Evolutionary conservation across 2,888 invertebrate species (phyloP).

Genomic region (Lathronympha strigana): DNA sequence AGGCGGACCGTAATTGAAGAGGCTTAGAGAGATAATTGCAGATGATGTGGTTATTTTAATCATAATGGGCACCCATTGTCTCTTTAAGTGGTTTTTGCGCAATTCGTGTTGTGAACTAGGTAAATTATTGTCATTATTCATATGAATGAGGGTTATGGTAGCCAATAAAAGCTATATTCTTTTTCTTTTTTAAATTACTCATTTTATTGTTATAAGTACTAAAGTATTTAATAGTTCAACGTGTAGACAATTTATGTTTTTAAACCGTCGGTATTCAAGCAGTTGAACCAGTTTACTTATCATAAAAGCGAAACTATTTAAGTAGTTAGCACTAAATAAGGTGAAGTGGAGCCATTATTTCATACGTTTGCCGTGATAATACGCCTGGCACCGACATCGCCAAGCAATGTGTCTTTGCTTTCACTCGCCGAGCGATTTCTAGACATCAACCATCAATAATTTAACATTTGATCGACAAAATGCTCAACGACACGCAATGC

Average conservation of each 20-base stretch:
- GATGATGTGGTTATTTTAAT: constrained; percentile 64
- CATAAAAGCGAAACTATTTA: neutral
- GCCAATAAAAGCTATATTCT: neutral
- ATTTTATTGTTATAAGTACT: neutral
- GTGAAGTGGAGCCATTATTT: constrained; percentile 13
- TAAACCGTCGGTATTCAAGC: neutral
- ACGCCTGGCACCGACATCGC: constrained; percentile 23
- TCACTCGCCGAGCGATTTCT: constrained; percentile 27
- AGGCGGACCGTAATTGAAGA: constrained; percentile 74
- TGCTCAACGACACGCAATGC: constrained; percentile 8
- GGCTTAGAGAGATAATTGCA: constrained; percentile 72
- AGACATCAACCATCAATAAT: constrained; percentile 10
- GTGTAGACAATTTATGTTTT: too few relatives aligned
- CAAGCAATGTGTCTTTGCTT: constrained; percentile 16
- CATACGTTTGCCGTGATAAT: neutral
- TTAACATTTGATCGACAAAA: constrained; percentile 17
- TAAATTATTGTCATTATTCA: constrained; percentile 16
- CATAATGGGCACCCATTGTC: constrained; percentile 49
- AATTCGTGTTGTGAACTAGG: constrained; percentile 40
- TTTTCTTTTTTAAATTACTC: neutral
- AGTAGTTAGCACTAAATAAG: neutral
- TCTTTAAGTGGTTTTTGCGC: constrained; percentile 50
- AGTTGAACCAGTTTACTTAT: neutral
- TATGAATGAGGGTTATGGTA: constrained; percentile 2
- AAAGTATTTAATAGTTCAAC: too few relatives aligned